Evolutionary conservation across 2,797 vertebrate genomes (phyloP), one percentile per base, ranked within the genome.

Genomic region (Scleropages formosus): DNA sequence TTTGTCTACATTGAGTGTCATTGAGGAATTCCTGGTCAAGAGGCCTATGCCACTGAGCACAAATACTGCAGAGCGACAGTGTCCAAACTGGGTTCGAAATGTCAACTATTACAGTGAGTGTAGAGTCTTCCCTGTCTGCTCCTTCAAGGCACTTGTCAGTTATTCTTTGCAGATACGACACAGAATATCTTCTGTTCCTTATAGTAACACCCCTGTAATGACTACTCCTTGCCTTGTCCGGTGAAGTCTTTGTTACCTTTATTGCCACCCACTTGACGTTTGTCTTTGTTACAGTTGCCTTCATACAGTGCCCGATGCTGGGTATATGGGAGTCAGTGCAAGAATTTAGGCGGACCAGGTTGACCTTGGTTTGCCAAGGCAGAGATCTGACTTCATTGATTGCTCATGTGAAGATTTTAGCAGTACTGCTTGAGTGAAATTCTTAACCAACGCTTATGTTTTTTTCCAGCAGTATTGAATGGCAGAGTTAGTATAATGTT

Each of bases 71-170:
- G 93, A 96, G 20, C 85, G 84, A 22, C 90, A 91, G 80, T 82
- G 81, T 84, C 93, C 90, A 84, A 96, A 90, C 87, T 99, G 98
- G 98, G 84, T 96, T 84, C 94, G 96, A 85, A 97, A 97, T 81
- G 65, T 96, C 88, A 96, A 92, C 90, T 99, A 99, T 83, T 99
- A 97, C 91, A 92, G 98, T 99, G 88, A 97, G 97, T 96, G 75
- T 77, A 20, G 8, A 44, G 24, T 44, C 56, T 63, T 31, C 60
- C 46, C 15, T 58, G 51, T 68, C 68, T 66, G 47, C 22, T 47
- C 51, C 51, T 68, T 47, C 46, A n/a, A 51, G 51, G 47, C 68
- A 47, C 44, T 39, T 51, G 16, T 39, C 2, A 39, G 31, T 6
- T 39, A 39, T 56, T 11, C 18, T 56, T 56, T 20, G 10, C 49